phyloP scores from a whole-genome alignment of 64 coral and sea anemone species.

The Trachythela sp. region DNA sequence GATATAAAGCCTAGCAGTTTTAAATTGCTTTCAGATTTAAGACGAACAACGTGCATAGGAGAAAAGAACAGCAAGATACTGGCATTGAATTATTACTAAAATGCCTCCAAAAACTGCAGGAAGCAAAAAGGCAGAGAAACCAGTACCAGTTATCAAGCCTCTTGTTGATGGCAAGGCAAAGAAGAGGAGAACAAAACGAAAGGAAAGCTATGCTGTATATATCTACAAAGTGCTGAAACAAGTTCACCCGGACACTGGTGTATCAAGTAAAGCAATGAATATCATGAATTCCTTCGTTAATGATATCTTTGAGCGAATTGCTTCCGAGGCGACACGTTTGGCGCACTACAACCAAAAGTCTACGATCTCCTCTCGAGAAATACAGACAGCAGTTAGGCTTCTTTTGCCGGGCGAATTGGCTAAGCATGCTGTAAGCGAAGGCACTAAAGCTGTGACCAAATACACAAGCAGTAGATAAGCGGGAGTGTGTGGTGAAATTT shows the following conservation, averaged over 20 bases:
- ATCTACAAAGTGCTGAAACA: conserved; percentile 19
- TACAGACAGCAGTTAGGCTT: neutral
- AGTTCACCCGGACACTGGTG: conserved; percentile 12
- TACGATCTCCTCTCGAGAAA: neutral
- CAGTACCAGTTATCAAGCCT: neutral
- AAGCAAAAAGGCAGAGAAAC: neutral
- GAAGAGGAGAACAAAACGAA: neutral
- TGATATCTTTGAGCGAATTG: conserved; percentile 20
- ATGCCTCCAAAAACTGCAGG: neutral
- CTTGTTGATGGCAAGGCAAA: neutral
- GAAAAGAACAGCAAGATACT: neutral
- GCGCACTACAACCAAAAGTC: conserved; percentile 8
- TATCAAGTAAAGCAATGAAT: conserved; percentile 14
- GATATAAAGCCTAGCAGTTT: neutral
- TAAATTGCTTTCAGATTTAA: neutral
- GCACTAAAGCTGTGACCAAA: conserved; percentile 13
- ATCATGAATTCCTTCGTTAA: conserved; percentile 18
- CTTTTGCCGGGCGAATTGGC: neutral
- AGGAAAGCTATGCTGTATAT: conserved; percentile 17
- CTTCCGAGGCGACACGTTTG: neutral
- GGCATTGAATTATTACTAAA: neutral
- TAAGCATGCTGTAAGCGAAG: conserved; percentile 3
- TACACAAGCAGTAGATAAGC: conserved; percentile 7
- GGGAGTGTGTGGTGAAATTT: neutral
- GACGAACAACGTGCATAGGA: neutral